Evolutionary conservation across 2,888 invertebrate genomes (phyloP), one percentile per base, ranked within the genome.

Genomic region (Petrophora chlorosata): DNA sequence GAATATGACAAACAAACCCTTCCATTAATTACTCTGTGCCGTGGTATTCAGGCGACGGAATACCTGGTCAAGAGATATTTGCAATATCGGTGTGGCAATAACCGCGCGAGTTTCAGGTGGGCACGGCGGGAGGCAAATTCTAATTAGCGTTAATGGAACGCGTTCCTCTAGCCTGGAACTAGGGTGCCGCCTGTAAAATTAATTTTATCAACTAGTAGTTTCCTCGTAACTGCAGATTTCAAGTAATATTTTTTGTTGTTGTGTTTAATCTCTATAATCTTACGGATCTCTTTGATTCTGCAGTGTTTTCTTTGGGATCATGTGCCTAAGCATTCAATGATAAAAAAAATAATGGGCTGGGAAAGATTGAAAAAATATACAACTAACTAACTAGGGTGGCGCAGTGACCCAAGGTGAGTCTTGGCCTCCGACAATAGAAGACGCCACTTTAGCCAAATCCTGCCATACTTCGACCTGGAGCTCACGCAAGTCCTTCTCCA

Each of bases 121-220:
- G 39, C 19, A 16, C 7, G 25, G 48, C 59, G 56, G 62, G 63
- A 44, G 59, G 76, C 79, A 78, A 84, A 84, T 85, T 85, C 73
- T 85, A 86, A 86, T 87, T 86, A 85, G 79, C 76, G 73, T 69
- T 86, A 85, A 87, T 86, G 85, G 83, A 79, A 76, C 67, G 71
- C 63, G 68, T 74, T 73, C 72, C 77, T 33, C 78, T 50, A 39
- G 76, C 75, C 78, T 78, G 77, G 65, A 83, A 75, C 75, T 76
- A 76, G 76, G 66, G 68, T 70, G 65, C 65, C 65, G 70, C 48
- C 51, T 51, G 49, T 53, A 33, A 55, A 57, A 59, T 55, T 56
- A 53, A 53, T 53, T 46, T 44, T 32, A 55, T 34, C 28, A 32
- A 42, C 34, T 25, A 23, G 29, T 10, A n/a, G 32, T n/a, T 30